Evolutionary conservation across 2,113 vertebrate species (phyloP).

Genomic region (Hippocampus comes): DNA sequence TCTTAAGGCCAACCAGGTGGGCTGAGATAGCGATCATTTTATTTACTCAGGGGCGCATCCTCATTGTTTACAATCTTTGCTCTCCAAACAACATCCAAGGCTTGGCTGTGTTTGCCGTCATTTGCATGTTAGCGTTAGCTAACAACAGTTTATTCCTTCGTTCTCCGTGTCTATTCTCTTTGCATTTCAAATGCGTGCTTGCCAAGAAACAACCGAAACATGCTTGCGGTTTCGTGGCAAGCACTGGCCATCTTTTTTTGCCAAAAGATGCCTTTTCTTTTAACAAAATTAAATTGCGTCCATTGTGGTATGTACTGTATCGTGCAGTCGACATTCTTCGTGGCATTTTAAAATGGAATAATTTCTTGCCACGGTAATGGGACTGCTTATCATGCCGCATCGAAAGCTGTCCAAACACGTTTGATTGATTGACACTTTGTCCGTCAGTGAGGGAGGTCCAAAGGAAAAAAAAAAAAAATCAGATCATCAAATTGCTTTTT

Average conservation of each 20-base stretch:
- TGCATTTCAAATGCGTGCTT: neutral
- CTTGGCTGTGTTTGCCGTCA: neutral
- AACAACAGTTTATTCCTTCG: neutral
- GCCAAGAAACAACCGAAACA: neutral
- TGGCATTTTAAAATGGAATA: neutral
- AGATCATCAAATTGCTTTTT: neutral
- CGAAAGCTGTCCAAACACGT: neutral
- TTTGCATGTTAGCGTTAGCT: neutral
- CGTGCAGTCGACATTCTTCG: neutral
- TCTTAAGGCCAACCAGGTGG: neutral
- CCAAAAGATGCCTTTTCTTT: neutral
- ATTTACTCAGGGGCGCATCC: slow-evolving; percentile 11
- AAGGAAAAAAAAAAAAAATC: neutral
- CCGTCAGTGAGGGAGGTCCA: neutral
- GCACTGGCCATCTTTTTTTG: neutral
- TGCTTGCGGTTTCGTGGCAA: neutral
- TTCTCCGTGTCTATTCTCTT: neutral
- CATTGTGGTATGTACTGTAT: neutral
- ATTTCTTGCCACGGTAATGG: neutral
- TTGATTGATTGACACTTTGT: neutral
- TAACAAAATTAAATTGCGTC: neutral
- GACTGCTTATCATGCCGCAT: neutral
- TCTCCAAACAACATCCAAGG: neutral
- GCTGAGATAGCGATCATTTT: slow-evolving; percentile 24
- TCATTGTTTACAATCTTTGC: neutral